These are phyloP conservation scores for Catocala nupta DNA, from an alignment of 2,888 invertebrate species.

Conservation along the genomic window DNA sequence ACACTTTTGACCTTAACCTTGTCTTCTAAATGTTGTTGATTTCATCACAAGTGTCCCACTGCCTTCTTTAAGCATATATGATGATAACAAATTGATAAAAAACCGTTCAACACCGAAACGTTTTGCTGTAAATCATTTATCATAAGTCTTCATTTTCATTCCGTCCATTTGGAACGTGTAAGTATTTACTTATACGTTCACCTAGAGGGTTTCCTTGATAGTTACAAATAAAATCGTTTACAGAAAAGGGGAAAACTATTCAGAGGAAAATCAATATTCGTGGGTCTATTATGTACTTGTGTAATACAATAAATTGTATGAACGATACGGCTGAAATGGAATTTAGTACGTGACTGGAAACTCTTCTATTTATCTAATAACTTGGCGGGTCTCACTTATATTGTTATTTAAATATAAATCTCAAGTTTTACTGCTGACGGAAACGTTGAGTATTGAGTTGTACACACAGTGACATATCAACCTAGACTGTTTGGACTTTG, in stretches of 20 bases:
- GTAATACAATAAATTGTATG: conserved; percentile 63
- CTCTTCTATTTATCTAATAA: conserved; percentile 52
- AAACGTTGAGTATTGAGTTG: neutral
- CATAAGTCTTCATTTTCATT: conserved; percentile 1
- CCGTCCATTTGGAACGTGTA: no score
- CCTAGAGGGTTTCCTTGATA: conserved; percentile 10
- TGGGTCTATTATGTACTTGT: conserved; percentile 44
- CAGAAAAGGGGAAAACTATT: conserved; percentile 21
- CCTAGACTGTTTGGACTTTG: no score
- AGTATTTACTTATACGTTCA: neutral
- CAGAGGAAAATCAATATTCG: conserved; percentile 43
- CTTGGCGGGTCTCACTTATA: conserved; percentile 39
- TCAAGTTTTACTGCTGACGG: conserved; percentile 26
- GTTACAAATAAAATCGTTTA: conserved; percentile 34
- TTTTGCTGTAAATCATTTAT: neutral
- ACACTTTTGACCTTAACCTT: no score
- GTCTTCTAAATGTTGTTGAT: no score
- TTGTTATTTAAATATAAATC: conserved; percentile 53
- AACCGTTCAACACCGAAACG: no score
- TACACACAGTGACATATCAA: no score
- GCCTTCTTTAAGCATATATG: no score
- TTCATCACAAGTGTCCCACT: no score
- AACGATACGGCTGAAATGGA: conserved; percentile 66
- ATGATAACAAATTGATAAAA: no score
- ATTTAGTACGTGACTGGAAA: conserved; percentile 68